A percentile compares a stretch with the other conserved stretches of the same genome.
phyloP scores from a whole-genome alignment of 2,113 vertebrate species.

The Hemiprocne comata region DNA sequence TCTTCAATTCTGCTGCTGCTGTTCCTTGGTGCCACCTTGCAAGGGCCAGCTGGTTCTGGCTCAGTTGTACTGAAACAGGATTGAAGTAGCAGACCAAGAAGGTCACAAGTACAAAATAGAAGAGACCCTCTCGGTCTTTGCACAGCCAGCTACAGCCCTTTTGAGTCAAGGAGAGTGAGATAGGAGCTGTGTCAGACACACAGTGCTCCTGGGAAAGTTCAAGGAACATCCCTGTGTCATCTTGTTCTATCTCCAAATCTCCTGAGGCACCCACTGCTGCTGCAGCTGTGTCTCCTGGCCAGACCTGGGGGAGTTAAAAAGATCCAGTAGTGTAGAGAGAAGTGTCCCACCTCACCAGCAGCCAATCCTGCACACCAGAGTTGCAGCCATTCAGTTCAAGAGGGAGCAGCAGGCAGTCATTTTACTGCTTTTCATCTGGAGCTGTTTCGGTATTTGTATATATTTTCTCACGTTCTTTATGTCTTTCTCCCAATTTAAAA shows the following conservation, averaged over 20 bases:
- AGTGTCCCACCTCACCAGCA: neutral
- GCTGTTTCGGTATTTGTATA: slow-evolving; percentile 9
- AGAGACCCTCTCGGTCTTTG: neutral
- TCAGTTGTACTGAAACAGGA: neutral
- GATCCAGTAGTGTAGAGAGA: neutral
- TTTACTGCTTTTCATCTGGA: slow-evolving; percentile 37
- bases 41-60: neutral
- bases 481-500: slow-evolving; percentile 49
- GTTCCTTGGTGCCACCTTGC: neutral
- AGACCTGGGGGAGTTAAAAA: neutral
- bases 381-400: neutral
- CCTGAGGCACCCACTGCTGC: neutral
- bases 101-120: neutral
- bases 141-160: neutral
- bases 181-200: accelerated
- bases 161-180: neutral
- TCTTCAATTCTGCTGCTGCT: neutral
- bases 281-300: neutral
- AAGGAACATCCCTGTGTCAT: neutral
- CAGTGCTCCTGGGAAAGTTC: neutral
- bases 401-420: slow-evolving; percentile 15
- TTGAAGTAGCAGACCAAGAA: neutral
- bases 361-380: neutral
- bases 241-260: neutral
- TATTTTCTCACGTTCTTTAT: slow-evolving; percentile 45